Percentiles rank a stretch among this genome's conserved stretches.
Evolutionary conservation across 2,113 vertebrate genomes (phyloP).

Genomic region (Scomber japonicus): DNA sequence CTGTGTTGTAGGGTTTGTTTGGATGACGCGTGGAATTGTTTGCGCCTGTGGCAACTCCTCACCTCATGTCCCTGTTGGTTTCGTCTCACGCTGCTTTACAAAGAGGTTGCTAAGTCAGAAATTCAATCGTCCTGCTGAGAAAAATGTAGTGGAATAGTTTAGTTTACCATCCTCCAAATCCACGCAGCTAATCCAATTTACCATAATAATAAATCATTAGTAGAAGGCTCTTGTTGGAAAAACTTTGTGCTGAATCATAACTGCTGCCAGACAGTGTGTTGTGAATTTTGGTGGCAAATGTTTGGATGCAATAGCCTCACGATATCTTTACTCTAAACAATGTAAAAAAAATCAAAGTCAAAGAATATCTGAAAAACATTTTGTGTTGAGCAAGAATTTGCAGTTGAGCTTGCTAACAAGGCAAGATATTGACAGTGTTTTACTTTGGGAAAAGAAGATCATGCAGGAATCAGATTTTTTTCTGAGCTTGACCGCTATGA

Average conservation of each 20-base stretch:
- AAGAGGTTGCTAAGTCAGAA: slow-evolving; percentile 31
- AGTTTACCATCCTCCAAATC: slow-evolving; percentile 16
- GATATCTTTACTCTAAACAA: background rate
- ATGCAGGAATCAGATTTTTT: background rate
- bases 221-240: background rate
- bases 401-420: background rate
- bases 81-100: slow-evolving; percentile 36
- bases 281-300: background rate
- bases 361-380: slow-evolving; percentile 7
- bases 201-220: background rate
- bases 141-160: background rate
- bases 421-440: slow-evolving; percentile 12
- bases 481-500: background rate
- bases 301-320: slow-evolving; percentile 10
- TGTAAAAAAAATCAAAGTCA: background rate
- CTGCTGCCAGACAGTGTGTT: background rate
- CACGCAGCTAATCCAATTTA: background rate
- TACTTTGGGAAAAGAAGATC: background rate
- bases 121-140: slow-evolving; percentile 11
- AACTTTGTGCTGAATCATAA: slow-evolving; percentile 10
- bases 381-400: background rate
- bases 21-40: slow-evolving; percentile 49
- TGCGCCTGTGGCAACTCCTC: slow-evolving; percentile 28
- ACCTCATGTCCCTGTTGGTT: slow-evolving; percentile 21
- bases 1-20: slow-evolving; percentile 66